Base-by-base conservation (phyloP, 2,797 vertebrate genomes). In the Meda fulgida region DNA sequence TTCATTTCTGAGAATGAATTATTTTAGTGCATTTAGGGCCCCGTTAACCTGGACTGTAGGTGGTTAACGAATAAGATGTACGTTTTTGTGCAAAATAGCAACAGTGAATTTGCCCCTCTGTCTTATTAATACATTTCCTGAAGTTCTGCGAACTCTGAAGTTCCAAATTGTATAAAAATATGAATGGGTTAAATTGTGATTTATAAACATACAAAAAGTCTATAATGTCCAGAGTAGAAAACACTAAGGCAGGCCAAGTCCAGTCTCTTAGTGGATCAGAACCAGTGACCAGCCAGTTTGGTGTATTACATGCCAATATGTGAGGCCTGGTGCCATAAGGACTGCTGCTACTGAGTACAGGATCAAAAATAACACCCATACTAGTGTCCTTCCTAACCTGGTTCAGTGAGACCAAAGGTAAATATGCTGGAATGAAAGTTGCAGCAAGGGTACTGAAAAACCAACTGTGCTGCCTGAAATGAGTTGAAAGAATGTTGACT, bases 361-460 rank as follows among this genome's bases (percentile, higher is more conserved):
- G 77, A 83, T 84, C 75, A 84, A 85, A 87, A 81, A 85, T 5
- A 70, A n/a, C 82, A 51, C 80, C 60, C 31, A 82, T 38, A 38
- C 69, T 80, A 83, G 75, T 72, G 77, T 85, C 71, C 31, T 31
- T n/a, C 31, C 65, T 70, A 76, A 63, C 75, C 76, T 84, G 55
- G 80, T 48, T 40, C 36, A 66, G 51, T 34, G 40, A 36, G 18
- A 85, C 36, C 71, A 81, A 71, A 26, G 46, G 38, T 55, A 87
- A 34, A 72, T 40, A 60, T 55, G 7, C 40, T 80, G 66, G 7
- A 78, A 81, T 80, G 38, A 87, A 85, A 76, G 73, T 78, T 86
- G 84, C n/a, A 3, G 21, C 53, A 84, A 40, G 76, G 78, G 78
- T 38, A 87, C 60, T 48, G 36, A 77, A 84, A 86, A 89, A 77